Evolutionary conservation across 2,888 invertebrate species (phyloP).

Genomic region (Trichopoda pennipes): DNA sequence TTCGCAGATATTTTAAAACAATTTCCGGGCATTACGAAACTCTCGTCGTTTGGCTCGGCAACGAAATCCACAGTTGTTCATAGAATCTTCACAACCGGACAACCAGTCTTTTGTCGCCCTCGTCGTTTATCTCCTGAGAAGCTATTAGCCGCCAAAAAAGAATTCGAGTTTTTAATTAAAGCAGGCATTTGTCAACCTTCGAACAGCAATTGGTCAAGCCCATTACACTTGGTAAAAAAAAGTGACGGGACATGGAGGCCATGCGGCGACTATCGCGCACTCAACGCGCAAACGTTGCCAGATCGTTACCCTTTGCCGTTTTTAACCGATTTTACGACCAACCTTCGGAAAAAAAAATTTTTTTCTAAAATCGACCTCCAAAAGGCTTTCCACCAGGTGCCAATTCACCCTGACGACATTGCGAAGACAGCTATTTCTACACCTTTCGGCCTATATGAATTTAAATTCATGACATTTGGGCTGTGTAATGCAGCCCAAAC

Average conservation of each 20-base stretch:
- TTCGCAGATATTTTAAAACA: too few species aligned
- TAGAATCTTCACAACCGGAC: slow-evolving; percentile 34
- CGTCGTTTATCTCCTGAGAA: slow-evolving; percentile 27
- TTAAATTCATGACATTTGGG: slow-evolving; percentile 25
- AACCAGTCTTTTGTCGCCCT: slow-evolving; percentile 36
- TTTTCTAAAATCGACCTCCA: too few species aligned
- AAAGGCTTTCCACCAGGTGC: neutral
- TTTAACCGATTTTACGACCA: slow-evolving; percentile 19
- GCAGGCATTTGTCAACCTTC: slow-evolving; percentile 48
- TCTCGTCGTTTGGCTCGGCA: slow-evolving; percentile 25
- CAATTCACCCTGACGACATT: slow-evolving; percentile 3
- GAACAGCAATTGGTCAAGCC: slow-evolving; percentile 50
- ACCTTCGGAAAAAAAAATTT: slow-evolving; percentile 11
- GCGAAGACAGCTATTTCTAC: slow-evolving; percentile 19
- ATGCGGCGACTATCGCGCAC: slow-evolving; percentile 36
- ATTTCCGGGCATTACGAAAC: too few species aligned
- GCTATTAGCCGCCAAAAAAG: slow-evolving; percentile 26
- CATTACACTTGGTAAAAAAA: slow-evolving; percentile 42
- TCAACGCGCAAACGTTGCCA: too few species aligned
- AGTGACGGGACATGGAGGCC: slow-evolving; percentile 49
- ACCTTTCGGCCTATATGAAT: slow-evolving; percentile 32
- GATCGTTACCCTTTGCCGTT: slow-evolving; percentile 40
- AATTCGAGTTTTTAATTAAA: slow-evolving; percentile 48
- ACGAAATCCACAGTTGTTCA: slow-evolving; percentile 37
- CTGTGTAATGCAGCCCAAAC: slow-evolving; percentile 32